These are phyloP conservation scores for Agapostemon virescens DNA, from an alignment of 2,888 invertebrate genomes.

Conservation along the genomic window DNA sequence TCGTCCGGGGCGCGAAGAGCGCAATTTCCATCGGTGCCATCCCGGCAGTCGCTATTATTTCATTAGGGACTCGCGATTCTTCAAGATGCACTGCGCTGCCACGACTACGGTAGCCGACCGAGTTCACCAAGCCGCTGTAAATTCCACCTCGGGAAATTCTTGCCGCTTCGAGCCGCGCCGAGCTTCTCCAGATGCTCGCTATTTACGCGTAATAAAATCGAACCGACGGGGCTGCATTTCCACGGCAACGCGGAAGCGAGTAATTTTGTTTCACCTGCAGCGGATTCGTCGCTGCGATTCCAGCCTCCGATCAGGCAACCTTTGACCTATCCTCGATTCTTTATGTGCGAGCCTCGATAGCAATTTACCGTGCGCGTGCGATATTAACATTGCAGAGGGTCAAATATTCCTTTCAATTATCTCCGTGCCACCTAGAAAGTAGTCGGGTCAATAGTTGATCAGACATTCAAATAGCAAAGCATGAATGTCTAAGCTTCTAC, in stretches of 20 bases:
- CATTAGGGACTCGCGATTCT: conserved; percentile 32
- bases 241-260: not conserved
- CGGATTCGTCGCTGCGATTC: not conserved
- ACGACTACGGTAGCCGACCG: not conserved
- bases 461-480: too few species aligned
- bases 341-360: not conserved
- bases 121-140: conserved; percentile 4
- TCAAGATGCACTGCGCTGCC: conserved; percentile 17
- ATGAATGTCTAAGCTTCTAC: too few species aligned
- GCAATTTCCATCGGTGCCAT: conserved; percentile 39
- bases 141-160: not conserved
- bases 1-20: conserved; percentile 39
- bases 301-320: not conserved
- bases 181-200: not conserved
- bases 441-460: too few species aligned
- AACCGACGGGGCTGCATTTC: not conserved
- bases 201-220: conserved; percentile 7
- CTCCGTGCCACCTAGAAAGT: not conserved
- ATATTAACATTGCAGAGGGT: too few species aligned
- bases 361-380: too few species aligned
- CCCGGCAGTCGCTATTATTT: conserved; percentile 35
- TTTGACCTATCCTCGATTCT: too few species aligned
- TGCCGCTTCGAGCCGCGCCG: not conserved
- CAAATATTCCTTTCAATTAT: too few species aligned
- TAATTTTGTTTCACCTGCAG: not conserved